A percentile compares a stretch with the other conserved stretches of the same genome.
These are phyloP conservation scores for Nothobranchius furzeri DNA, from an alignment of 2,113 vertebrate genomes.

Conservation along the genomic window DNA sequence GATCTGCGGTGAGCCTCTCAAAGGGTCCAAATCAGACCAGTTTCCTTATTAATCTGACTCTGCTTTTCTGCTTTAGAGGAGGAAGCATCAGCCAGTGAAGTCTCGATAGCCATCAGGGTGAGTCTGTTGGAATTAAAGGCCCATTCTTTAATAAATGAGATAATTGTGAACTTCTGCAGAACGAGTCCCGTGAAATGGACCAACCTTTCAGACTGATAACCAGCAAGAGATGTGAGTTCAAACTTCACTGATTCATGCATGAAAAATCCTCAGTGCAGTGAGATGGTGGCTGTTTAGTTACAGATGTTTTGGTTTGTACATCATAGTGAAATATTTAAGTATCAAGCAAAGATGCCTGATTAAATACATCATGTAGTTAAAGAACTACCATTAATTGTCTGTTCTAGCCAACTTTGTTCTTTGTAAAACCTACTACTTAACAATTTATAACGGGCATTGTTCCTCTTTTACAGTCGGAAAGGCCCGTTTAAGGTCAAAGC, in stretches of 20 bases:
- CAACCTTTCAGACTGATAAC: slow-evolving; percentile 49
- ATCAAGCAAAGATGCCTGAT: too few relatives aligned
- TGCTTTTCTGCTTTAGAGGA: slow-evolving; percentile 23
- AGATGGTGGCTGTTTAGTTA: too few relatives aligned
- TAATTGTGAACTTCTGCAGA: slow-evolving; percentile 41
- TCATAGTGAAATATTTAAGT: too few relatives aligned
- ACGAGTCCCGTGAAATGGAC: slow-evolving; percentile 54
- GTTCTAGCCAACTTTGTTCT: too few relatives aligned
- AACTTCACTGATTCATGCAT: not conserved
- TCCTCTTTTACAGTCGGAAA: too few relatives aligned
- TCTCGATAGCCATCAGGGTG: slow-evolving; percentile 73
- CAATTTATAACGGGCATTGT: too few relatives aligned
- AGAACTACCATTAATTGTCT: too few relatives aligned
- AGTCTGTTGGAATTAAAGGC: slow-evolving; percentile 2
- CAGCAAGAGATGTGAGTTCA: slow-evolving; percentile 60
- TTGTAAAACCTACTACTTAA: too few relatives aligned
- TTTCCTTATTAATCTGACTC: not conserved
- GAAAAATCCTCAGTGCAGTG: not conserved
- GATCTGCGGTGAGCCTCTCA: slow-evolving; percentile 48
- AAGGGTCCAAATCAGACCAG: not conserved
- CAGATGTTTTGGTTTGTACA: too few relatives aligned
- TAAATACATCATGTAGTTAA: too few relatives aligned
- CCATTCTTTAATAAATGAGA: not conserved
- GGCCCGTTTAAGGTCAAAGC: too few relatives aligned
- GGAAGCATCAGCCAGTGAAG: slow-evolving; percentile 61